These are phyloP conservation scores for Aromia moschata DNA, from an alignment of 2,888 invertebrate species.

Conservation along the genomic window DNA sequence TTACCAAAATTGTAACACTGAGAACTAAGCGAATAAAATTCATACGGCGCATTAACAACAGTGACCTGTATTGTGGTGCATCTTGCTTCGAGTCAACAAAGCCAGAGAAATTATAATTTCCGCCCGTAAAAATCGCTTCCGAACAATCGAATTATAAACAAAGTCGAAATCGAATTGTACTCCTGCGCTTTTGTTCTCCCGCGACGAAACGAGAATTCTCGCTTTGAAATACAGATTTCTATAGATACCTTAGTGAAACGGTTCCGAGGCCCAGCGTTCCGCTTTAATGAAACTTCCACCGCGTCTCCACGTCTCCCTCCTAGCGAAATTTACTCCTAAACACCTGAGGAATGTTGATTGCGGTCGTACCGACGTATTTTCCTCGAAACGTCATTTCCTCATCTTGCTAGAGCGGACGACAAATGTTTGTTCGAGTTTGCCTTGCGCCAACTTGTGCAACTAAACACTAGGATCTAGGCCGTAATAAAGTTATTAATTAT, in stretches of 20 bases:
- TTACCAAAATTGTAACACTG: no score
- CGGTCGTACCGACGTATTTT: conserved; percentile 19
- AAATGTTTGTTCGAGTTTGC: no score
- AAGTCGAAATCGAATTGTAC: conserved; percentile 8
- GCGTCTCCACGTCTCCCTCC: neutral
- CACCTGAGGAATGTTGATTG: conserved; percentile 39
- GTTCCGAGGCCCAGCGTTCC: neutral
- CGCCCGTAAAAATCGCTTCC: neutral
- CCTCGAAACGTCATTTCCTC: no score
- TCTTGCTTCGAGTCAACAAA: no score
- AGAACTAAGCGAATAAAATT: no score
- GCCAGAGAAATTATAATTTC: no score
- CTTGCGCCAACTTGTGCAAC: no score
- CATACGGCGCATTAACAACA: no score
- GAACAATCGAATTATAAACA: conserved; percentile 17
- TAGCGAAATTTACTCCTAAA: conserved; percentile 29
- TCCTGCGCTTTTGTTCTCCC: conserved; percentile 10
- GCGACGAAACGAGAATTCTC: conserved; percentile 14
- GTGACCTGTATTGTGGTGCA: no score
- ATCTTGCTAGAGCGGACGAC: no score
- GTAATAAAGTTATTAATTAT: no score
- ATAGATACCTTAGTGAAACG: conserved; percentile 11
- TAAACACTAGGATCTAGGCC: no score
- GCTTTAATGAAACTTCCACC: conserved; percentile 18
- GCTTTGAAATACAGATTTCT: conserved; percentile 24